Evolutionary conservation across 2,113 vertebrate genomes (phyloP).

Genomic region (Cephalopholis sonnerati): DNA sequence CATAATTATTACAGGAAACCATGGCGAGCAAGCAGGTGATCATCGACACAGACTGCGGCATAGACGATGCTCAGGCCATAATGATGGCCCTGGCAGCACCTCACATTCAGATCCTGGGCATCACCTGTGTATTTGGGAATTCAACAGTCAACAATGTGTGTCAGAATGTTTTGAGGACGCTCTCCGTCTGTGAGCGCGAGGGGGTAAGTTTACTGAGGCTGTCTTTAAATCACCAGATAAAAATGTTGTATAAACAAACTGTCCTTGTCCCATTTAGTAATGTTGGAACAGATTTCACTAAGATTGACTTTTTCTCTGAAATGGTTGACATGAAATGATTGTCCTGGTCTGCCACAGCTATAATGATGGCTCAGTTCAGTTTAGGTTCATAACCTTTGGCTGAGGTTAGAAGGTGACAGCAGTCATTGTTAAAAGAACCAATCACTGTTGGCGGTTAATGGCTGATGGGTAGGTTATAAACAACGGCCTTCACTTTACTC

Average conservation of each 20-base stretch:
- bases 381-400: too few relatives aligned
- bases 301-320: too few relatives aligned
- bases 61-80: constrained; percentile 87
- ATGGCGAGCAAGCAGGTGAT: constrained; percentile 83
- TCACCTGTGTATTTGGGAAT: constrained; percentile 87
- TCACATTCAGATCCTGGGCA: constrained; percentile 74
- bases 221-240: neutral
- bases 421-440: too few relatives aligned
- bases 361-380: too few relatives aligned
- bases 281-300: too few relatives aligned
- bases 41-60: constrained; percentile 87
- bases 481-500: too few relatives aligned
- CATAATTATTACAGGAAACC: neutral
- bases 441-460: too few relatives aligned
- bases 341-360: too few relatives aligned
- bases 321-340: too few relatives aligned
- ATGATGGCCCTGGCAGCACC: constrained; percentile 83
- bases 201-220: constrained; percentile 62
- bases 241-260: neutral
- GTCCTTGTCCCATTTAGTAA: too few relatives aligned
- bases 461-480: too few relatives aligned
- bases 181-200: constrained; percentile 77
- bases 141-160: constrained; percentile 80
- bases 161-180: constrained; percentile 83
- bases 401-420: too few relatives aligned